Conservation (phyloP, 92 coral and sea anemone species). For the Porites cylindrica region DNA sequence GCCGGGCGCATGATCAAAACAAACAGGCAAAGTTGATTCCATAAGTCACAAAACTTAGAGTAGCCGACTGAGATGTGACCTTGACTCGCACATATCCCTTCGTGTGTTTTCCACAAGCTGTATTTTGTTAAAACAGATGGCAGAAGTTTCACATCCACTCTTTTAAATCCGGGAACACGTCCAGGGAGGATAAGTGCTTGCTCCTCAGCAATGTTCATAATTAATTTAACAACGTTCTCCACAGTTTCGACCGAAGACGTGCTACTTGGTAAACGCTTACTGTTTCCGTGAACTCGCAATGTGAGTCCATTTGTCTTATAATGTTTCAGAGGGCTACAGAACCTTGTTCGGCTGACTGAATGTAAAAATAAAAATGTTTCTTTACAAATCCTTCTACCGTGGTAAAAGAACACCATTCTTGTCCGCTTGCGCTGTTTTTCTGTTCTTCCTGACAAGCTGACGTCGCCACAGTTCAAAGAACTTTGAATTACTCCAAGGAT, state of each 20-base stretch:
- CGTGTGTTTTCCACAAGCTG: slow-evolving; percentile 15
- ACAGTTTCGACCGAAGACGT: slow-evolving; percentile 6
- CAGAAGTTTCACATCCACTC: slow-evolving; percentile 22
- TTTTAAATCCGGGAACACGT: slow-evolving; percentile 28
- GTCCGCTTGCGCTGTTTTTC: slow-evolving; percentile 15
- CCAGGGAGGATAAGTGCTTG: slow-evolving; percentile 43
- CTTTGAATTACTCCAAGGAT: no score
- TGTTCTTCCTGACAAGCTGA: slow-evolving; percentile 33
- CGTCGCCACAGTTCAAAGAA: neutral
- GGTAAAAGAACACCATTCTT: slow-evolving; percentile 20
- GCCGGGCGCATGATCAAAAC: no score
- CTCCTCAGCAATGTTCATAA: slow-evolving; percentile 27
- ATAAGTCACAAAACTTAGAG: slow-evolving; percentile 14
- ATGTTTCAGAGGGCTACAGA: slow-evolving; percentile 21
- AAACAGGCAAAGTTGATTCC: neutral
- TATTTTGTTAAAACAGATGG: slow-evolving; percentile 29
- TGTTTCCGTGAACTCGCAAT: slow-evolving; percentile 22
- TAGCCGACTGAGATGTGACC: neutral
- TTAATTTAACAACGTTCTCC: slow-evolving; percentile 24
- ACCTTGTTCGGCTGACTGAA: neutral
- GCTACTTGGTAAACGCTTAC: slow-evolving; percentile 32
- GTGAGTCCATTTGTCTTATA: slow-evolving; percentile 21
- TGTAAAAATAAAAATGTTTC: neutral
- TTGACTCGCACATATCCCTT: neutral
- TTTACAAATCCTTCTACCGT: slow-evolving; percentile 24